Percentiles rank a stretch among this genome's conserved stretches.
Conservation (phyloP, 2,797 vertebrate genomes). For the Karalla daura region DNA sequence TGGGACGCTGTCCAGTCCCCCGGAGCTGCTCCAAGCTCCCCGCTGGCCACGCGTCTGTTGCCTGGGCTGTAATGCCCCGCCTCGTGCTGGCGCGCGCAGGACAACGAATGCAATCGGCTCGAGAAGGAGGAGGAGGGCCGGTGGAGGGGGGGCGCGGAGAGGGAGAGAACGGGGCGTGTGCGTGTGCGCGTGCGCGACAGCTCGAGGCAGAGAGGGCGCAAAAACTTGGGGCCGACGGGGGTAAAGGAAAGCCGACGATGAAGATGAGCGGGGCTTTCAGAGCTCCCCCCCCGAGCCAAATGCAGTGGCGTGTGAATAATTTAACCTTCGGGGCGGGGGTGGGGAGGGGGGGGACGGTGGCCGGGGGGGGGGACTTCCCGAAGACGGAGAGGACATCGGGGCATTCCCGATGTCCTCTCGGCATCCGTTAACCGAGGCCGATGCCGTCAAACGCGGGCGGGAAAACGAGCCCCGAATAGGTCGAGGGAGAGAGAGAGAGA, state of each 20-base stretch:
- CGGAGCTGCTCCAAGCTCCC: conserved; percentile 70
- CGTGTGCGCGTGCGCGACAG: conserved; percentile 38
- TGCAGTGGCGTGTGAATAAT: conserved; percentile 63
- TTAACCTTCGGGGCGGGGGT: conserved; percentile 58
- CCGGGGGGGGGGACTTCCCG: conserved; percentile 29
- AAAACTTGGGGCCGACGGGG: conserved; percentile 21
- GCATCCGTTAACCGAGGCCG: too few relatives aligned
- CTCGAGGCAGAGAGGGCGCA: conserved; percentile 18
- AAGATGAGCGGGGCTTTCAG: conserved; percentile 22
- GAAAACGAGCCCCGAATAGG: too few relatives aligned
- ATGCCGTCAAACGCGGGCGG: too few relatives aligned
- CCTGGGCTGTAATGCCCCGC: conserved; percentile 57
- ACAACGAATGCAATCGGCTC: conserved; percentile 71
- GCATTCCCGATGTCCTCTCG: conserved; percentile 25
- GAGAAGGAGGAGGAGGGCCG: conserved; percentile 46
- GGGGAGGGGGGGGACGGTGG: too few relatives aligned
- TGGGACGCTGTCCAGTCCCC: conserved; percentile 46
- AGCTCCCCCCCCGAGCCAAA: conserved; percentile 45
- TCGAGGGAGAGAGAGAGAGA: too few relatives aligned
- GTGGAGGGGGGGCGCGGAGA: conserved; percentile 27
- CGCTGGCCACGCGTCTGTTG: conserved; percentile 63
- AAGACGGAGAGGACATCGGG: conserved; percentile 61
- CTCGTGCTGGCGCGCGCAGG: conserved; percentile 62
- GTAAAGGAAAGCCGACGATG: conserved; percentile 7
- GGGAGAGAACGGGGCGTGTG: conserved; percentile 37